Percentiles rank a stretch among this genome's conserved stretches.
Conservation (phyloP, 2,113 vertebrate genomes). For the Irena cyanogastra region DNA sequence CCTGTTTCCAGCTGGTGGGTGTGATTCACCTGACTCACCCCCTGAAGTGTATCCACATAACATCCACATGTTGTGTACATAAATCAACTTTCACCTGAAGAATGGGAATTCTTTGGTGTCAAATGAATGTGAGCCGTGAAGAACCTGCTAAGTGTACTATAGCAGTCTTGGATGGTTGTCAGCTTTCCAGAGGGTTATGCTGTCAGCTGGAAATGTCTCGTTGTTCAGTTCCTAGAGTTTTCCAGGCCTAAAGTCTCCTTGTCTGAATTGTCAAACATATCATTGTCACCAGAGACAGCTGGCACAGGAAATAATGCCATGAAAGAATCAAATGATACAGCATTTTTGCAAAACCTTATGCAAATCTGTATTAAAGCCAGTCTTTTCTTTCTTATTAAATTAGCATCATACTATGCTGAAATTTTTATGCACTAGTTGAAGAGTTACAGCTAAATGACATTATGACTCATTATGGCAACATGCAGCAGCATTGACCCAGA, state of each 20-base stretch:
- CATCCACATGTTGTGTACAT: not conserved
- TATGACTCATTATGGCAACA: not conserved
- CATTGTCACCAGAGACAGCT: not conserved
- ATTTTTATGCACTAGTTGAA: not conserved
- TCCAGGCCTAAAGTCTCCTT: not conserved
- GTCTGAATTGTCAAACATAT: not conserved
- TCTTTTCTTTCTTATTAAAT: constrained; percentile 2
- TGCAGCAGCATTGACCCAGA: not conserved
- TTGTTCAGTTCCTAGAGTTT: not conserved
- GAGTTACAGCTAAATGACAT: not conserved
- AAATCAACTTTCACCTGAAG: not conserved
- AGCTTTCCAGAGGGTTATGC: not conserved
- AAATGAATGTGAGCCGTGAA: not conserved
- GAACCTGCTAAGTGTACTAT: not conserved
- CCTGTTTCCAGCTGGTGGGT: not conserved
- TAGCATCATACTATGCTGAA: not conserved
- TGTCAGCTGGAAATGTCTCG: not conserved
- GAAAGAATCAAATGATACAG: not conserved
- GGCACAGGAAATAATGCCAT: not conserved
- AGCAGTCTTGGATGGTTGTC: not conserved
- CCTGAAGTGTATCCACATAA: not conserved
- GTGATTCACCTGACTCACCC: not conserved
- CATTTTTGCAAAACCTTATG: not conserved
- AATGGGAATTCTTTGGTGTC: not conserved
- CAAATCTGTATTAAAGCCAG: not conserved